Evolutionary conservation across 2,888 invertebrate species (phyloP).

Genomic region (Nowickia ferox): DNA sequence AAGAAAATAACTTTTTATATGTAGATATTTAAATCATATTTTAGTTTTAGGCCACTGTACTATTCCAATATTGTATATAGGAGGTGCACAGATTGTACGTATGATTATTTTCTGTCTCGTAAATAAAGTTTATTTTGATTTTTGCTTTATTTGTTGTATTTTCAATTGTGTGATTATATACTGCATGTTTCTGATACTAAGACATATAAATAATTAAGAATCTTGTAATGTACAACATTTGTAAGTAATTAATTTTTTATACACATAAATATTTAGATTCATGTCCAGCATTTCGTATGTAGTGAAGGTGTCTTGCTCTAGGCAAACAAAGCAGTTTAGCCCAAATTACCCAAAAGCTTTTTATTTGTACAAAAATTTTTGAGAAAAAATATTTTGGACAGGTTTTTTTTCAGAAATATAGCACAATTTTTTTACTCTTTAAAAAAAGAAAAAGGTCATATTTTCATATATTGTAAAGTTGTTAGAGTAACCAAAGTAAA

Average conservation of each 20-base stretch:
- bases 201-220: conserved; percentile 5
- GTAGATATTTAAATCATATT: neutral
- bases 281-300: too few relatives aligned
- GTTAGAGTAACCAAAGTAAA: too few relatives aligned
- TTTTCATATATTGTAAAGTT: too few relatives aligned
- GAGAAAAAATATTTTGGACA: too few relatives aligned
- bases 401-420: too few relatives aligned
- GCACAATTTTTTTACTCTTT: too few relatives aligned
- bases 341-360: too few relatives aligned
- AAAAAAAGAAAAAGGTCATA: too few relatives aligned
- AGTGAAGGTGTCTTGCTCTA: too few relatives aligned
- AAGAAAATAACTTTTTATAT: neutral
- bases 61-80: too few relatives aligned
- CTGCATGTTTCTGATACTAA: neutral
- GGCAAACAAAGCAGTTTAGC: too few relatives aligned
- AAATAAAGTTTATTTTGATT: conserved; percentile 20
- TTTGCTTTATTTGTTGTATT: neutral
- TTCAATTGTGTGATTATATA: conserved; percentile 6
- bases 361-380: too few relatives aligned
- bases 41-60: neutral
- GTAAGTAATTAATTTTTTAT: conserved; percentile 36
- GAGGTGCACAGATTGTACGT: neutral
- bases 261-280: neutral
- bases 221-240: neutral
- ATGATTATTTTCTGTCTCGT: neutral